Percentiles rank a stretch among this genome's conserved stretches.
Evolutionary conservation across 2,888 invertebrate genomes (phyloP).

Genomic region (Clusia tigrina): DNA sequence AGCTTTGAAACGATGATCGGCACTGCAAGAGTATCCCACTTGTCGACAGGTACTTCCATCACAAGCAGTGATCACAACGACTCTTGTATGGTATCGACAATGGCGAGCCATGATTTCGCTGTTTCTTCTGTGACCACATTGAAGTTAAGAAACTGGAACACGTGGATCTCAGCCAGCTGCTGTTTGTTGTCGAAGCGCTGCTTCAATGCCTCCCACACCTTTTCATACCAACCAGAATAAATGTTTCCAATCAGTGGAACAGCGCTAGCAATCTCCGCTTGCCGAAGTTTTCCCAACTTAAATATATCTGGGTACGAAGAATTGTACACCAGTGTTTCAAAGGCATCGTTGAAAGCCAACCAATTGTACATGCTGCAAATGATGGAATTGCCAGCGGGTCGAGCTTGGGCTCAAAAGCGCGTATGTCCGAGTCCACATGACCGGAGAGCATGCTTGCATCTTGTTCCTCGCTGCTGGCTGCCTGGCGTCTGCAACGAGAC

Average conservation of each 20-base stretch:
- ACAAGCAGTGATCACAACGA: constrained; percentile 25
- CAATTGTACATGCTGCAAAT: no score
- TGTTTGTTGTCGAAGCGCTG: constrained; percentile 22
- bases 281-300: constrained; percentile 28
- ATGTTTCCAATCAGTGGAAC: constrained; percentile 20
- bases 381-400: no score
- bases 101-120: constrained; percentile 14
- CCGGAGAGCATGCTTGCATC: no score
- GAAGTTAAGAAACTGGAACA: constrained; percentile 26
- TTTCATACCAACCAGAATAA: constrained; percentile 25
- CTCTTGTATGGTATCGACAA: constrained; percentile 28
- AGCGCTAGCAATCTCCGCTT: constrained; percentile 19
- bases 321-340: no score
- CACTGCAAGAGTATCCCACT: constrained; percentile 16
- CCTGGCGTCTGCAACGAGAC: no score
- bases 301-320: constrained; percentile 18
- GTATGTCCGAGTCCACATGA: no score
- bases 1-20: constrained; percentile 23
- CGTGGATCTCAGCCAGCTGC: constrained; percentile 24
- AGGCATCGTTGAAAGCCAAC: no score
- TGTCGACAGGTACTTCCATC: no score
- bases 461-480: no score
- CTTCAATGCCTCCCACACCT: constrained; percentile 24
- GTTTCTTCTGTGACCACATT: constrained; percentile 16
- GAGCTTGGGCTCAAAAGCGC: no score